Evolutionary conservation across 2,797 vertebrate genomes (phyloP), one percentile per base, ranked within the genome.

Genomic region (Garrulus glandarius): DNA sequence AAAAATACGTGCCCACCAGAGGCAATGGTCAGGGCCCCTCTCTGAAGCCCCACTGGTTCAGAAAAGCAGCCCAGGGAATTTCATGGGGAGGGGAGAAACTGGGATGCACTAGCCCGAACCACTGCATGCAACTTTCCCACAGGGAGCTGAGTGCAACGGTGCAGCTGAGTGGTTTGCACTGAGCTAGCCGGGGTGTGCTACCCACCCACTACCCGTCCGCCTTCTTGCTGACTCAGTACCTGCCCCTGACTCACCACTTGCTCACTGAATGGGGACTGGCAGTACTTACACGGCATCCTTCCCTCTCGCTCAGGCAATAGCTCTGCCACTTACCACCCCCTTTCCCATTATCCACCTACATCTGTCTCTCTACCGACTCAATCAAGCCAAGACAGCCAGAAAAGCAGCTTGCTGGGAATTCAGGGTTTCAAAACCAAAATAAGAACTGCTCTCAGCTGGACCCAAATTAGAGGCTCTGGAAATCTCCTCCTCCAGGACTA

Each of bases 141-240:
- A 2, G 53, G 50, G 76, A 89, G 8, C 63, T 46, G 60, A 86
- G 47, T 11, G 36, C 84, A 85, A 20, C 2, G 8, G 46, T 61
- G 44, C 76, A 77, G 89, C 81, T 71, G 41, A 83, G 85, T 24
- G 72, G 85, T 75, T 92, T 63, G 80, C 64, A 87, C 55, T 3
- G 55, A 95, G 72, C 29, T 67, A 92, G 56, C 80, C 84, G 50
- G 84, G 77, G 78, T 92, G 70, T 63, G 87, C 76, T 93, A 44
- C 81, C 88, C 76, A 87, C 87, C 91, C 85, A 75, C 95, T 15
- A 47, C 72, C 82, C 34, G 0, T 47, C 96, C 80, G 9, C 96
- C 95, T 94, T 95, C 96, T 95, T 97, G 91, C 95, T 96, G 95
- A 96, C 92, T 96, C 95, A 96, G 92, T 93, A 96, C 39, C 69